phyloP scores from a whole-genome alignment of 2,888 invertebrate genomes.

The Meiosimyza decipiens region DNA sequence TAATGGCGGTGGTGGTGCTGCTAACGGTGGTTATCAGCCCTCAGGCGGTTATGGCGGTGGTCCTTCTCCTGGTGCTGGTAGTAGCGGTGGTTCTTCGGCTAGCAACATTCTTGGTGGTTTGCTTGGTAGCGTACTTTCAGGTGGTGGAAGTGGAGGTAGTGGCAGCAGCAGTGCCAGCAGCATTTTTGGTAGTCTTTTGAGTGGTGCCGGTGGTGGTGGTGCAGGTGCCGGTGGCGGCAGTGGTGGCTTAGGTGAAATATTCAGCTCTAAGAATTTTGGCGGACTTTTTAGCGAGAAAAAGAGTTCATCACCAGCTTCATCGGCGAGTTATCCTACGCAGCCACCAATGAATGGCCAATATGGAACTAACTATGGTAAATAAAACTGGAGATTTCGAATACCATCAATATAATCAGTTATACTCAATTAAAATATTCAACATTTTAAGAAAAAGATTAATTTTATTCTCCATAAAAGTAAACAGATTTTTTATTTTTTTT shows the following conservation, averaged over 20 bases:
- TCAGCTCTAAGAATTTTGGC: conserved; percentile 61
- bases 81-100: conserved; percentile 45
- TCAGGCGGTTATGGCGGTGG: conserved; percentile 48
- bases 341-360: conserved; percentile 50
- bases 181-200: conserved; percentile 48
- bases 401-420: too few species aligned
- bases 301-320: conserved; percentile 32
- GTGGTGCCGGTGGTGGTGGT: conserved; percentile 44
- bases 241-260: conserved; percentile 58
- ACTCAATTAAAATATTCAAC: too few species aligned
- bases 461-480: not conserved
- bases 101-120: conserved; percentile 58
- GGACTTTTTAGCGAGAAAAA: conserved; percentile 65
- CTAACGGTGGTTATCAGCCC: conserved; percentile 54
- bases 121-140: conserved; percentile 54
- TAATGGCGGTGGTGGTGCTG: conserved; percentile 47
- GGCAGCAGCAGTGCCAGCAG: conserved; percentile 45
- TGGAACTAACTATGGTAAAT: conserved; percentile 44
- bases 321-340: conserved; percentile 63
- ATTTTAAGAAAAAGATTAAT: conserved; percentile 11
- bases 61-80: conserved; percentile 40
- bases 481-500: conserved; percentile 19
- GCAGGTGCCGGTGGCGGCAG: conserved; percentile 44
- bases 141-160: conserved; percentile 47
- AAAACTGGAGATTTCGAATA: not conserved